A percentile compares a stretch with the other conserved stretches of the same genome.
Conservation (phyloP, 2,888 invertebrate genomes). For the Pandemis corylana region DNA sequence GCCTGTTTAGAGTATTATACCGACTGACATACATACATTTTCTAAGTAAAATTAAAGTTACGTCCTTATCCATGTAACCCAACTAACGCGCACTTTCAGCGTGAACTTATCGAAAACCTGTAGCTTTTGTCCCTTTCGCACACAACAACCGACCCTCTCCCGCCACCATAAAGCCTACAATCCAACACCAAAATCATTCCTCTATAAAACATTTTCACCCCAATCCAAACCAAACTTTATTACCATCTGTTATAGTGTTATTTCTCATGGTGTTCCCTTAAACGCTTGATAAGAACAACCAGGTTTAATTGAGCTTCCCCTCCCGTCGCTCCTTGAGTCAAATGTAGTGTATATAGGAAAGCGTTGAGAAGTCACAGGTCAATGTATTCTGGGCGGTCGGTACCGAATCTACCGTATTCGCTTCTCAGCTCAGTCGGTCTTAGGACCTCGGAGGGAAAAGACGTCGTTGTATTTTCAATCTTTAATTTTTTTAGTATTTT, state of each 20-base stretch:
- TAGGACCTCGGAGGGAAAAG: conserved; percentile 49
- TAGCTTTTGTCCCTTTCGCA: conserved; percentile 63
- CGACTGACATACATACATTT: too few relatives aligned
- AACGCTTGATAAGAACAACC: conserved; percentile 62
- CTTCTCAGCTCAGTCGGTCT: conserved; percentile 56
- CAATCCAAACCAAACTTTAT: conserved; percentile 46
- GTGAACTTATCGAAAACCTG: conserved; percentile 78
- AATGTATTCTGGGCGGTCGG: conserved; percentile 55
- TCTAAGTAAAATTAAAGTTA: conserved; percentile 48
- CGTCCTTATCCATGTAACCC: conserved; percentile 49
- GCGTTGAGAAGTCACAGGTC: conserved; percentile 58
- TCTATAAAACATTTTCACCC: neutral
- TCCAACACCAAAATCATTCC: conserved; percentile 6
- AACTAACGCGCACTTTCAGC: conserved; percentile 67
- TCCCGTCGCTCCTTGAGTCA: conserved; percentile 49
- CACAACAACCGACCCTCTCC: conserved; percentile 42
- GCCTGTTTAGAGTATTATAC: too few relatives aligned
- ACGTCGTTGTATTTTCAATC: conserved; percentile 48
- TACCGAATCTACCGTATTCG: conserved; percentile 52
- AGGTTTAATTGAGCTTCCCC: conserved; percentile 53
- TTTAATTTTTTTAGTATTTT: conserved; percentile 44
- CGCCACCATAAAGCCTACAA: neutral
- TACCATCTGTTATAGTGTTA: neutral
- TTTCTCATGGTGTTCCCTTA: conserved; percentile 9
- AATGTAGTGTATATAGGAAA: conserved; percentile 57